Base-by-base conservation (phyloP, 2,888 invertebrate genomes). In the Stenoptilia bipunctidactyla region DNA sequence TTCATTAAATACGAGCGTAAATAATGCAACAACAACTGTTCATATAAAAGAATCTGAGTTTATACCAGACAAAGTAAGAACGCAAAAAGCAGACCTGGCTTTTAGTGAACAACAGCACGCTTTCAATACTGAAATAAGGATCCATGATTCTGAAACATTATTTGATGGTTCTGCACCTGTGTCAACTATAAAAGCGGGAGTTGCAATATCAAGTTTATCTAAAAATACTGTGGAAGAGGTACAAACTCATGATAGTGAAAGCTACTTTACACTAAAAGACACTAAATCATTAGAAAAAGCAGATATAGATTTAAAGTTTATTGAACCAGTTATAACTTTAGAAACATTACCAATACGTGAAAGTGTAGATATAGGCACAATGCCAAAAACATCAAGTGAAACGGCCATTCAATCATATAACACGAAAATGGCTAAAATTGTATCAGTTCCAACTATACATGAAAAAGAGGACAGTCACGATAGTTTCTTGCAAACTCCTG, bases 241-340 rank as follows among this genome's bases (percentile, higher is more conserved):
- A 0, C 60, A 87, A n/a, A 57, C 88, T 6, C 89, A 91, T 66
- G 92, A 92, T 71, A 86, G 86, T 34, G 91, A 91, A 77, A 83
- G 79, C 36, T 71, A 85, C 36, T 84, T 90, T 15, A 52, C 67
- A 10, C 58, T 82, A 12, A 80, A 77, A 41, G 76, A 79, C 37
- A 79, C 85, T 39, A 88, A 87, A 44, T 68, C 74, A 12, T 57
- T 63, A 41, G 86, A 73, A 14, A 62, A 69, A 36, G 91, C 91
- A n/a, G 86, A 87, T 55, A 58, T 85, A 27, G 85, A 76, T 14
- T 50, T 92, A 6, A 84, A 85, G 45, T 72, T 88, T 15, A 79
- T 86, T 48, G 89, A 90, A 59, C 72, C 88, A 27, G 58, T 92
- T 0, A 73, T 86, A 34, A 84, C 89, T 8, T 86, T 86, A 14